Conservation (phyloP, 64 coral and sea anemone genomes). For the Catalaphyllia jardinei region DNA sequence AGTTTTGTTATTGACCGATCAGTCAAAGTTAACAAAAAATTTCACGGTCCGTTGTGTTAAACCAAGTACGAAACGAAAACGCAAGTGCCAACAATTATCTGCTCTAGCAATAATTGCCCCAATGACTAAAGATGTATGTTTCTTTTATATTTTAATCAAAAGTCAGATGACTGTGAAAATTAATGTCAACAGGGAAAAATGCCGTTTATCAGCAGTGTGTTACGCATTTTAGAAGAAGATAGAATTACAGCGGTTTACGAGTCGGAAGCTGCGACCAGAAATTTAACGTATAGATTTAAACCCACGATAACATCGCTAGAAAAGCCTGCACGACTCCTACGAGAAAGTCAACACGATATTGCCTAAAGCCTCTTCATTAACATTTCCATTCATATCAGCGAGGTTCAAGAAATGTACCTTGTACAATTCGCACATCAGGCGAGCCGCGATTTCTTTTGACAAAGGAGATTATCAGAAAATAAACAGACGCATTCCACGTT, state of each 20-base stretch:
- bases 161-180: background rate
- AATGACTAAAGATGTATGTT: slow-evolving; percentile 26
- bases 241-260: slow-evolving; percentile 1
- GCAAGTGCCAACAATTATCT: slow-evolving; percentile 39
- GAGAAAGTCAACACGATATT: slow-evolving; percentile 50
- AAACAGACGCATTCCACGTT: slow-evolving; percentile 15
- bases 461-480: slow-evolving; percentile 15
- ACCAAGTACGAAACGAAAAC: background rate
- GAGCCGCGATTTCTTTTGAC: background rate
- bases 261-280: background rate
- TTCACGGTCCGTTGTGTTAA: slow-evolving; percentile 16
- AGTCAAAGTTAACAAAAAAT: slow-evolving; percentile 26
- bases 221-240: background rate
- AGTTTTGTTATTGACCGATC: background rate
- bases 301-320: slow-evolving; percentile 22
- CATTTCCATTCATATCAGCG: slow-evolving; percentile 52
- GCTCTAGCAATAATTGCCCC: slow-evolving; percentile 22
- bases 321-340: slow-evolving; percentile 29
- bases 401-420: slow-evolving; percentile 34
- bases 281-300: slow-evolving; percentile 19
- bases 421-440: slow-evolving; percentile 2
- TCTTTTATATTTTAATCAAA: slow-evolving; percentile 51
- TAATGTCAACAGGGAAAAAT: background rate
- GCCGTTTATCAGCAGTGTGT: slow-evolving; percentile 10
- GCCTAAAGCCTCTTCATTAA: slow-evolving; percentile 38